Evolutionary conservation across 2,888 invertebrate species (phyloP), one percentile per base, ranked within the genome.

Genomic region (Helleia helle): DNA sequence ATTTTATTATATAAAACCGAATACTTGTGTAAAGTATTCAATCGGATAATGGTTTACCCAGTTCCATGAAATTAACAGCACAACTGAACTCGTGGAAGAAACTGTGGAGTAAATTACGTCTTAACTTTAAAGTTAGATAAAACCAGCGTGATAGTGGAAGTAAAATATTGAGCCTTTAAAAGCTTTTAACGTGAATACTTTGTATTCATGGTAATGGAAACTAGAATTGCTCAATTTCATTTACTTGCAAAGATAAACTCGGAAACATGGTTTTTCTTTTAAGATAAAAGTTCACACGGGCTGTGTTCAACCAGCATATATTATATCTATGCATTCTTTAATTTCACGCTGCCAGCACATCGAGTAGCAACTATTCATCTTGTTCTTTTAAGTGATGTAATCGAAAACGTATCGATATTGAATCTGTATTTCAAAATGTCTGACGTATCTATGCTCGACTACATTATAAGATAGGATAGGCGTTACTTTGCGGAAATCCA

Each of bases 251-350:
- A 18, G 6, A 6, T 18, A 30, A n/a, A 30, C 30, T 30, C 14
- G 30, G 15, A 30, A 30, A 30, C 30, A 30, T 5, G 30, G 30
- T 30, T 30, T 30, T 30, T 30, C 30, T 15, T 30, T 30, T 30
- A 30, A 14, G 30, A 15, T 15, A 15, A 30, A 30, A 30, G 30
- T 30, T n/a, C n/a, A n/a, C n/a, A n/a, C n/a, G n/a, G n/a, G n/a
- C n/a, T n/a, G n/a, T n/a, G n/a, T n/a, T n/a, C n/a, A n/a, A n/a
- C n/a, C n/a, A n/a, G n/a, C n/a, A n/a, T n/a, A n/a, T n/a, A n/a
- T n/a, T n/a, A n/a, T n/a, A n/a, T 15, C 11, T 17, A 17, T 18
- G 22, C 28, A 41, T 45, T 45, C 34, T 42, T 42, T 40, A 45
- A 40, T 45, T 45, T 42, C 37, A 45, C 31, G 38, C 38, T 22